A percentile compares a stretch with the other conserved stretches of the same genome.
These are phyloP conservation scores for Ophion obscuratus DNA, from an alignment of 2,888 invertebrate genomes.

Conservation along the genomic window DNA sequence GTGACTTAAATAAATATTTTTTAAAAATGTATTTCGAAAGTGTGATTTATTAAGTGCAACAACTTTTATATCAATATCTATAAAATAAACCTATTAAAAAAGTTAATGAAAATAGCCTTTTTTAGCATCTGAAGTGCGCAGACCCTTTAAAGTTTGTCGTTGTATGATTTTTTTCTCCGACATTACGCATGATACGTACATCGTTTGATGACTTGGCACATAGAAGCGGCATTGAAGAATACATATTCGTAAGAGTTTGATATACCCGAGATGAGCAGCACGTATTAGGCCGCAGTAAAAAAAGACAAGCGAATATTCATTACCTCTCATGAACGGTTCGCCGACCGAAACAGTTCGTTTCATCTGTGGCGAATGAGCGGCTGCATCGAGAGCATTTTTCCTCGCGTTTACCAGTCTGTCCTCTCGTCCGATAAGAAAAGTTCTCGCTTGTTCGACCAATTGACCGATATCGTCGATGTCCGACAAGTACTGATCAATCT, in stretches of 20 bases:
- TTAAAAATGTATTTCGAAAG: too few species aligned
- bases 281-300: background rate
- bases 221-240: constrained; percentile 60
- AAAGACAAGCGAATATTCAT: constrained; percentile 2
- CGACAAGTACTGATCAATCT: constrained; percentile 92
- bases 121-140: too few species aligned
- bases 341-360: constrained; percentile 66
- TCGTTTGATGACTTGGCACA: constrained; percentile 72
- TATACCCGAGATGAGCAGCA: background rate
- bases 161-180: constrained; percentile 17
- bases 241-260: constrained; percentile 13
- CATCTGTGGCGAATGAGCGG: constrained; percentile 78
- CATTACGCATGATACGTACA: constrained; percentile 72
- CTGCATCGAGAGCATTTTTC: constrained; percentile 86
- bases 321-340: constrained; percentile 83
- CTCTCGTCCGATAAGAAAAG: constrained; percentile 92
- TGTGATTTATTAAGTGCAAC: too few species aligned
- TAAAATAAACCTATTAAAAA: too few species aligned
- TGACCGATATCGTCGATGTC: constrained; percentile 87
- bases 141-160: background rate
- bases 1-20: too few species aligned
- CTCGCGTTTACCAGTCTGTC: constrained; percentile 90
- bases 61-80: too few species aligned
- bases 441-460: constrained; percentile 90
- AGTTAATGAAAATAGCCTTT: too few species aligned